Evolutionary conservation across 2,888 invertebrate species (phyloP).

Genomic region (Brachypalpus laphriformis): DNA sequence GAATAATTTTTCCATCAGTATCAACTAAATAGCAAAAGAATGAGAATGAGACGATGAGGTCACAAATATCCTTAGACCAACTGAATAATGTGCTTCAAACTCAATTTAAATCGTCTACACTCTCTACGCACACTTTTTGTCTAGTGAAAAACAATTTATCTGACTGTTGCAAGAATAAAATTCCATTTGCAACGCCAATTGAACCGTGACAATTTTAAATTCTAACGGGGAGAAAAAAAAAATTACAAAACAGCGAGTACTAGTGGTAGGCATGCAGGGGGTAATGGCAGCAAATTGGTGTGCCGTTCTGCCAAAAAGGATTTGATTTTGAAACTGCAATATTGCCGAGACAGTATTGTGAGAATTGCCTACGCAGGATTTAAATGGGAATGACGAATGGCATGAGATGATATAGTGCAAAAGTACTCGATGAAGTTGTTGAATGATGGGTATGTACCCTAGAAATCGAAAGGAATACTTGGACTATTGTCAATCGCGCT

Average conservation of each 20-base stretch:
- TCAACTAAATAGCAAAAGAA: no score
- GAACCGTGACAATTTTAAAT: slow-evolving; percentile 76
- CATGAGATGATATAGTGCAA: background rate
- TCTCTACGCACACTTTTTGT: slow-evolving; percentile 19
- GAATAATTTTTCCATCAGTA: no score
- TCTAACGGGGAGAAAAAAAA: slow-evolving; percentile 75
- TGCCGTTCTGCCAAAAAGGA: slow-evolving; percentile 54
- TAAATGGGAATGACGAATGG: slow-evolving; percentile 66
- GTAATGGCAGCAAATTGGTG: slow-evolving; percentile 53
- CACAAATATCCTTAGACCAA: background rate
- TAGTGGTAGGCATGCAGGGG: background rate
- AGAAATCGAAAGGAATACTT: background rate
- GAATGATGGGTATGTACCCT: background rate
- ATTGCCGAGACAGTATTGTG: slow-evolving; percentile 66
- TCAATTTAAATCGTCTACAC: slow-evolving; percentile 18
- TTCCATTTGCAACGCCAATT: slow-evolving; percentile 76
- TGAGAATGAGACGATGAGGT: no score
- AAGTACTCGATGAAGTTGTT: background rate
- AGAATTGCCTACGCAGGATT: slow-evolving; percentile 71
- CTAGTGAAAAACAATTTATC: slow-evolving; percentile 72
- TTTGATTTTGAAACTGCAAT: slow-evolving; percentile 67
- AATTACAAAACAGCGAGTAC: slow-evolving; percentile 49
- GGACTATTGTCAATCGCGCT: background rate
- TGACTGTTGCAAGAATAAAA: slow-evolving; percentile 72
- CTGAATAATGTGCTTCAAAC: background rate